Evolutionary conservation across 1,140 invertebrate genomes (phyloP).

Genomic region (Himalopsyche phryganea): DNA sequence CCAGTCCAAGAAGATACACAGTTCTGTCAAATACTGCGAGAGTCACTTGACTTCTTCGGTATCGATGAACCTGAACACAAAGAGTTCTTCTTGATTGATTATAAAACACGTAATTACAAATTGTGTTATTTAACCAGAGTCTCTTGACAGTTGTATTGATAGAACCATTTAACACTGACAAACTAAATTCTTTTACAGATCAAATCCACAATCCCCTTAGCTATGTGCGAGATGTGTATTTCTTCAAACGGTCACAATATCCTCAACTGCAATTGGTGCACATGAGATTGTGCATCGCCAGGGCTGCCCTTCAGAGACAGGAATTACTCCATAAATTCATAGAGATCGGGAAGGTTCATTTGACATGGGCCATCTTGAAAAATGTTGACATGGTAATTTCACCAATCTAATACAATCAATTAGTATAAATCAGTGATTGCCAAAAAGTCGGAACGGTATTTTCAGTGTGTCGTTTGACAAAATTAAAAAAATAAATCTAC

Average conservation of each 20-base stretch:
- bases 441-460: no score
- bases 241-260: slow-evolving; percentile 97
- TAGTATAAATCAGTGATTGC: no score
- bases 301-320: slow-evolving; percentile 87
- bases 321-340: slow-evolving; percentile 93
- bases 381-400: slow-evolving; percentile 78
- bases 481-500: no score
- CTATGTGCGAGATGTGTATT: slow-evolving; percentile 97
- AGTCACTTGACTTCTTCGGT: slow-evolving; percentile 96
- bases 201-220: slow-evolving; percentile 92
- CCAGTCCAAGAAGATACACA: slow-evolving; percentile 98
- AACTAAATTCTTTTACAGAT: slow-evolving; percentile 62
- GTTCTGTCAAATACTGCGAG: slow-evolving; percentile 91
- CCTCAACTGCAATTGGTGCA: slow-evolving; percentile 93
- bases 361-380: slow-evolving; percentile 87
- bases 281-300: slow-evolving; percentile 89
- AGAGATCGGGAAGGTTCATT: slow-evolving; percentile 91
- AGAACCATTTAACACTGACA: not conserved
- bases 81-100: slow-evolving; percentile 93
- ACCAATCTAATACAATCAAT: no score
- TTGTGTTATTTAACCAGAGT: no score
- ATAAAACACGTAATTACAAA: slow-evolving; percentile 92
- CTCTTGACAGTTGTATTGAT: no score
- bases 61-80: slow-evolving; percentile 87
- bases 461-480: no score